Evolutionary conservation across 2,797 vertebrate genomes (phyloP).

Genomic region (Okamejei kenojei): DNA sequence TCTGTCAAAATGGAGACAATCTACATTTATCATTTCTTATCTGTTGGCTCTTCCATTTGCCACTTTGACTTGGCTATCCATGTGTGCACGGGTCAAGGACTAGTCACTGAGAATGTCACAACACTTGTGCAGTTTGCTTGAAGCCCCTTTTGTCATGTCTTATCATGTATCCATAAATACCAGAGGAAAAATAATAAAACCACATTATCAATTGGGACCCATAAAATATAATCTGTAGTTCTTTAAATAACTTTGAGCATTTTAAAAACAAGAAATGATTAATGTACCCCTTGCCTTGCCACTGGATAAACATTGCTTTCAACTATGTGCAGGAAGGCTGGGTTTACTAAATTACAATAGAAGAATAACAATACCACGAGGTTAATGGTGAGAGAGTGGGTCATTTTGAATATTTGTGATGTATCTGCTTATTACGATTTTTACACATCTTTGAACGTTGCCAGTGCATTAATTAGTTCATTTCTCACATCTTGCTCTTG

Average conservation of each 20-base stretch:
- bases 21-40: constrained; percentile 53
- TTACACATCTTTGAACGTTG: background rate
- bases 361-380: background rate
- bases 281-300: background rate
- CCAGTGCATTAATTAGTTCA: background rate
- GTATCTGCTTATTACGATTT: background rate
- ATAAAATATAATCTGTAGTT: background rate
- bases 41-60: constrained; percentile 45
- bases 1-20: constrained; percentile 48
- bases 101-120: constrained; percentile 41
- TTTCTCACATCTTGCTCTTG: background rate
- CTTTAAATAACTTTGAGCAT: background rate
- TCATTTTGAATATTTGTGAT: background rate
- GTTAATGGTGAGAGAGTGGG: background rate
- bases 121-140: background rate
- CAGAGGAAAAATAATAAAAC: background rate
- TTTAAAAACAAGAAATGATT: background rate
- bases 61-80: constrained; percentile 41
- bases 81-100: constrained; percentile 47
- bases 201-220: background rate
- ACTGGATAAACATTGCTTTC: background rate
- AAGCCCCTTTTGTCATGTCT: background rate
- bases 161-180: background rate
- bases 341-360: background rate
- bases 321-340: background rate